Evolutionary conservation across 2,888 invertebrate genomes (phyloP).

Genomic region (Octonoba sinensis): DNA sequence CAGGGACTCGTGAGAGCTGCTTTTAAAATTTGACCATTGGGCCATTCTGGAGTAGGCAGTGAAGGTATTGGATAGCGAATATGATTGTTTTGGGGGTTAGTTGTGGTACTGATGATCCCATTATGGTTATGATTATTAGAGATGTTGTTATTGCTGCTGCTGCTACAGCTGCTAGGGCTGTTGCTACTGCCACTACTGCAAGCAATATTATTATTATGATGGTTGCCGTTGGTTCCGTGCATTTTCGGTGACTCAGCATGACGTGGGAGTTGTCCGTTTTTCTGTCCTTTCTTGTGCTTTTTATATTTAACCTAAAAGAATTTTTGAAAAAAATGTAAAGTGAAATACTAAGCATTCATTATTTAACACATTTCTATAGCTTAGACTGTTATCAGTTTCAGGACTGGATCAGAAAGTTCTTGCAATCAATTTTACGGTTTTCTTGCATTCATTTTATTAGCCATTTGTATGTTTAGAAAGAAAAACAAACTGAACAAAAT

Average conservation of each 20-base stretch:
- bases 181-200: neutral
- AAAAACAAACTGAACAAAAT: too few species aligned
- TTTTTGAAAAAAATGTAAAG: neutral
- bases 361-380: neutral
- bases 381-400: too few species aligned
- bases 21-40: slow-evolving; percentile 92
- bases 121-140: neutral
- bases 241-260: too few species aligned
- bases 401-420: too few species aligned
- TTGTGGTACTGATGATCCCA: neutral
- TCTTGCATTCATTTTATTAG: too few species aligned
- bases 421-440: too few species aligned
- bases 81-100: slow-evolving; percentile 3
- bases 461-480: too few species aligned
- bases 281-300: slow-evolving; percentile 87
- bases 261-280: slow-evolving; percentile 41
- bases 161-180: neutral
- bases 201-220: neutral
- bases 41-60: slow-evolving; percentile 74
- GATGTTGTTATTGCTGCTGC: slow-evolving; percentile 10
- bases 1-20: slow-evolving; percentile 94
- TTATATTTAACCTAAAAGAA: slow-evolving; percentile 87
- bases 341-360: neutral
- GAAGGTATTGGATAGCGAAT: slow-evolving; percentile 45
- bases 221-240: slow-evolving; percentile 15